Base-by-base conservation (phyloP, 2,888 invertebrate genomes). In the Caradrina kadenii region DNA sequence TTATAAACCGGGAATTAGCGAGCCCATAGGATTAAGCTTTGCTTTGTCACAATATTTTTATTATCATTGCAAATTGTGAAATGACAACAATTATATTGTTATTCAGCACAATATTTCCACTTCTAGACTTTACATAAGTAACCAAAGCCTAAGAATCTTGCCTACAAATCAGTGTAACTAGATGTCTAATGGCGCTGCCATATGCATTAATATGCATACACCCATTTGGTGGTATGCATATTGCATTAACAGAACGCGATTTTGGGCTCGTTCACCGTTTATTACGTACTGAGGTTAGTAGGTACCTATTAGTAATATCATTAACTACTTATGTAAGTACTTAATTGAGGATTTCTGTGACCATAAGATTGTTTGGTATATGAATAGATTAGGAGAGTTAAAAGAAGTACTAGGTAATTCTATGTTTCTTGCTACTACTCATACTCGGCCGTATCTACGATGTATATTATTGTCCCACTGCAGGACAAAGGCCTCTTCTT, bases 131-230 rank as follows among this genome's bases (percentile, higher is more conserved):
- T 42, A 21, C 31, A n/a, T n/a, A 39, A 22, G 8, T 21, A 65
- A 26, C 22, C 56, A 17, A 19, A 48, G n/a, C 11, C 42, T 70
- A 58, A 60, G 60, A 45, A 65, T 52, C 55, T 39, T 49, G 73
- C 13, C 71, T 58, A n/a, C 35, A 45, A 77, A 59, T 71, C 35
- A 21, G 19, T 49, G 22, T 58, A 59, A 70, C 49, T 53, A 70
- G 42, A 58, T 49, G 21, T 63, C 11, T 54, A 78, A 60, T 72
- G 39, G 63, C 35, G 13, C 26, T 22, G 45, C 42, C 39, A 49
- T 53, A 60, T 63, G 48, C 69, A 80, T 76, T 74, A 63, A 63
- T 79, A 74, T 79, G 63, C 74, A 67, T 61, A 54, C 63, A 58
- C 61, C 60, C 56, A 68, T 79, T 67, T 63, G 52, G 21, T 58